Conservation (phyloP, 2,888 invertebrate genomes). For the Ectemnius lituratus region DNA sequence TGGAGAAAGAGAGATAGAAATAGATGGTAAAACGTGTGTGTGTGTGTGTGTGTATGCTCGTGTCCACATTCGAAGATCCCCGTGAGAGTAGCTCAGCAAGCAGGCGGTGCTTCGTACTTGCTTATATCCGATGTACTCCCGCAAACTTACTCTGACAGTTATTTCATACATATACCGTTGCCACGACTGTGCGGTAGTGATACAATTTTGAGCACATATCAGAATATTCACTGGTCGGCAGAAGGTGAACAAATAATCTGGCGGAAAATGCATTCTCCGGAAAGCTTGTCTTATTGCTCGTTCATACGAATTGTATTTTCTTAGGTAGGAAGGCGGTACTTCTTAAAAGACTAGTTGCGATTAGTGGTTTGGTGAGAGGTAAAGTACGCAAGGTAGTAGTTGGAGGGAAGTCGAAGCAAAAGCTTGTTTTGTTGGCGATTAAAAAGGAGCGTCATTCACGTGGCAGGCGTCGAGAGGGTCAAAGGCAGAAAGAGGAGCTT, state of each 20-base stretch:
- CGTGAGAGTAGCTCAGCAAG: background rate
- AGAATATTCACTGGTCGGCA: no score
- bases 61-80: background rate
- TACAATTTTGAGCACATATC: no score
- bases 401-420: no score
- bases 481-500: conserved; percentile 8
- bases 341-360: no score
- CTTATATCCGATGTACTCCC: conserved; percentile 7
- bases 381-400: no score
- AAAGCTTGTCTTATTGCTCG: no score
- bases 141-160: conserved; percentile 10
- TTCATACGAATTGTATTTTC: no score
- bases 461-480: conserved; percentile 33
- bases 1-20: background rate
- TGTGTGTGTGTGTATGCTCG: background rate
- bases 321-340: no score
- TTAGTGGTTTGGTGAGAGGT: no score
- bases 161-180: conserved; percentile 17
- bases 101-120: background rate
- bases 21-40: background rate
- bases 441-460: conserved; percentile 15
- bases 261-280: no score
- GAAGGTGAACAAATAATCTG: no score
- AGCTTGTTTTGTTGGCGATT: background rate
- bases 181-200: no score